Evolutionary conservation across 2,113 vertebrate species (phyloP).

Genomic region (Tupaia tana): DNA sequence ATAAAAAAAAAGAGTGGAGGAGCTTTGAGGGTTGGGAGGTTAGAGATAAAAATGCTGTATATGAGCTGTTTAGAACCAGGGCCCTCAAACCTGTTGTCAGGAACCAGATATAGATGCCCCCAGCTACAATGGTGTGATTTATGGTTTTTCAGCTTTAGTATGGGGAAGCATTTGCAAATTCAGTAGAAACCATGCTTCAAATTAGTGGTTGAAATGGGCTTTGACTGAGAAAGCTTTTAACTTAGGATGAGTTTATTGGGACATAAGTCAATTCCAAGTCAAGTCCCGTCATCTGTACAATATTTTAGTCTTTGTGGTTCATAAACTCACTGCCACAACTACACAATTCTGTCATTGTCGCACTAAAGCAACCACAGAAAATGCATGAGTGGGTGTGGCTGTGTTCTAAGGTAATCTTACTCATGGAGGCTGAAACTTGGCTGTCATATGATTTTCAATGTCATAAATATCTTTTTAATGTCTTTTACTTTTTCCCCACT

Average conservation of each 20-base stretch:
- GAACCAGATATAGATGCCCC: too few species aligned
- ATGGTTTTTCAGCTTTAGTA: too few species aligned
- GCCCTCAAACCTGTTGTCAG: background rate
- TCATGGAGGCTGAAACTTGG: background rate
- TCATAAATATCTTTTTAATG: background rate
- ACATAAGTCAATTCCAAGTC: too few species aligned
- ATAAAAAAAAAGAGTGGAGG: too few species aligned
- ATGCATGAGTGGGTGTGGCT: background rate
- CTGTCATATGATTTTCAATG: background rate
- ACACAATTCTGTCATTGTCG: accelerated
- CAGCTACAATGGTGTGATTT: too few species aligned
- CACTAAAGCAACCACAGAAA: accelerated
- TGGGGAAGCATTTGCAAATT: too few species aligned
- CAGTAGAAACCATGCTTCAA: too few species aligned
- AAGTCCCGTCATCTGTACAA: background rate
- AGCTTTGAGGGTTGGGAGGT: background rate
- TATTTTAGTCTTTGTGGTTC: background rate
- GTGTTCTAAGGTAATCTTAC: background rate
- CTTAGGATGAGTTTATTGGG: too few species aligned
- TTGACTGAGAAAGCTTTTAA: too few species aligned
- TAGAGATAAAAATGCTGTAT: background rate
- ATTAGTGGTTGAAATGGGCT: too few species aligned
- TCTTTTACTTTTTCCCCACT: background rate
- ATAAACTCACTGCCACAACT: background rate
- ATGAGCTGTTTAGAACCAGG: background rate